phyloP scores from a whole-genome alignment of 2,113 vertebrate genomes.

The Peromyscus leucopus region DNA sequence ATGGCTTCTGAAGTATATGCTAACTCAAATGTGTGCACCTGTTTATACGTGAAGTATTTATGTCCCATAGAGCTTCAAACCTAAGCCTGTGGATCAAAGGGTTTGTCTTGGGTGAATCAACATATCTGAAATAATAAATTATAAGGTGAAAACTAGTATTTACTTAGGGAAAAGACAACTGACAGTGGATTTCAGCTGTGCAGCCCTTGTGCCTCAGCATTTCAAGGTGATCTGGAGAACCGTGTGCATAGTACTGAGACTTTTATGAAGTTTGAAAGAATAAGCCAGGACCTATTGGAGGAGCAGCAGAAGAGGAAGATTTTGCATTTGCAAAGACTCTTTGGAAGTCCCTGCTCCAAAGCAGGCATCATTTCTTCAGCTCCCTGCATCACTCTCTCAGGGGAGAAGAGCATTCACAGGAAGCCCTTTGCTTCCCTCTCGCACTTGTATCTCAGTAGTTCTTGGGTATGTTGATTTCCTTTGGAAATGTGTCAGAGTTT shows the following conservation, averaged over 20 bases:
- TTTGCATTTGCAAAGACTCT: slow-evolving; percentile 53
- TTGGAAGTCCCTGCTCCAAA: slow-evolving; percentile 32
- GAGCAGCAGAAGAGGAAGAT: not conserved
- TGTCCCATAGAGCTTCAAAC: not conserved
- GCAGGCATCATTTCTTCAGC: not conserved
- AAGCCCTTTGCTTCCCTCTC: not conserved
- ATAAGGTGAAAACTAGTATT: not conserved
- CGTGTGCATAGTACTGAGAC: not conserved
- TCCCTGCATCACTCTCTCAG: not conserved
- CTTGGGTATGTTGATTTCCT: not conserved
- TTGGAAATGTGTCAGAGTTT: slow-evolving; percentile 25
- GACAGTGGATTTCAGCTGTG: not conserved
- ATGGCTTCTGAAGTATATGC: not conserved
- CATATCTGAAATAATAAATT: not conserved
- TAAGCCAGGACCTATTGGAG: not conserved
- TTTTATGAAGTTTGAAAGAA: slow-evolving; percentile 34
- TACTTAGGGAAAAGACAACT: not conserved
- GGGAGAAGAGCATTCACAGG: not conserved
- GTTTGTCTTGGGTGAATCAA: not conserved
- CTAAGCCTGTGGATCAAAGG: not conserved
- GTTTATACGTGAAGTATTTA: not conserved
- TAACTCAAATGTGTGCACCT: not conserved
- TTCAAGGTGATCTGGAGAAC: not conserved
- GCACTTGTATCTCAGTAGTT: not conserved
- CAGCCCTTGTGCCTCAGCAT: not conserved